These are phyloP conservation scores for Cyanoliseus patagonus DNA, from an alignment of 2,113 vertebrate genomes.

Conservation along the genomic window DNA sequence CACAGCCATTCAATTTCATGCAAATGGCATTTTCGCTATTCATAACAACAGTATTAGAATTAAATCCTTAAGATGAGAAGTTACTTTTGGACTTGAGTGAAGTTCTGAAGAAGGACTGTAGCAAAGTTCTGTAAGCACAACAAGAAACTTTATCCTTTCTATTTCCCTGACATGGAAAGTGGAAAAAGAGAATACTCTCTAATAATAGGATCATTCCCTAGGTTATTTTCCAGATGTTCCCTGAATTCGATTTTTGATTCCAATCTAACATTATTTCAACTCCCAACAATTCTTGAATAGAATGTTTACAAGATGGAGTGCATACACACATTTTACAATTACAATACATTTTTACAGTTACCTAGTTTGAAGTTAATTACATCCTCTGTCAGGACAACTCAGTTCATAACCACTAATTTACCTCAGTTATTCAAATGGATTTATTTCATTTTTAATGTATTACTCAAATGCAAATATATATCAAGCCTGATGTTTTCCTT, in stretches of 20 bases:
- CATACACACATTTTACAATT: background rate
- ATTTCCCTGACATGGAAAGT: background rate
- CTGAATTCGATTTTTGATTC: background rate
- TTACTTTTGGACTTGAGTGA: background rate
- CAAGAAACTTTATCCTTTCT: background rate
- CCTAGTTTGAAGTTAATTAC: constrained; percentile 46
- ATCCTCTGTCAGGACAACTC: constrained; percentile 15
- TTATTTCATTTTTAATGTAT: constrained; percentile 42
- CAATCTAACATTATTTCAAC: background rate
- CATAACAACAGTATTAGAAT: background rate
- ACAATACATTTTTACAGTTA: background rate
- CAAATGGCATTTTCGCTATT: background rate
- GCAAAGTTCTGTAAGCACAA: background rate
- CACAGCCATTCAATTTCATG: background rate
- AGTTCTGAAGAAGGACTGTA: background rate
- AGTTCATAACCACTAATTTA: constrained; percentile 40
- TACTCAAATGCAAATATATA: constrained; percentile 40
- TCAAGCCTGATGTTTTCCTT: background rate
- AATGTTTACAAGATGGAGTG: constrained; percentile 16
- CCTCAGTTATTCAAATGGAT: constrained; percentile 35
- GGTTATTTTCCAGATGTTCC: background rate
- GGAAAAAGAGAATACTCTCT: background rate
- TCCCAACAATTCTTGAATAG: background rate
- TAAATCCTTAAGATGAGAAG: background rate
- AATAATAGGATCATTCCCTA: background rate